phyloP scores from a whole-genome alignment of 1,140 invertebrate species.

The Rhyzopertha dominica region DNA sequence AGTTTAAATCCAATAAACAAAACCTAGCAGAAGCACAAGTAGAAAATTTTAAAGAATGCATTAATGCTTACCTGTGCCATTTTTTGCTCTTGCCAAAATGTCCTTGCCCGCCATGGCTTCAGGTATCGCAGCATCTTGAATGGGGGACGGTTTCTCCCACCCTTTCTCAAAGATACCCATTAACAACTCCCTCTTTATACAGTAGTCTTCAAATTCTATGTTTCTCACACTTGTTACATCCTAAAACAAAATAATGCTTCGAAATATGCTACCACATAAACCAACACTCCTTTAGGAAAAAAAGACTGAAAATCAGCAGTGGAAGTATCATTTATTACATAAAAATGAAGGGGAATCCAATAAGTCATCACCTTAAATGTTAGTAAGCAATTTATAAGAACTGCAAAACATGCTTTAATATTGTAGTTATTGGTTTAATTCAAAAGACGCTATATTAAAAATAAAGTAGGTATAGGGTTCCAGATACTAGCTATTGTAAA shows the following conservation, averaged over 20 bases:
- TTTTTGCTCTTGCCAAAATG: slow-evolving; percentile 97
- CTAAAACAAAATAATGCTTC: slow-evolving; percentile 50
- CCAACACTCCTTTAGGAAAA: background rate
- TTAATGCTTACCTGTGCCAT: slow-evolving; percentile 74
- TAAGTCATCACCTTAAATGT: slow-evolving; percentile 38
- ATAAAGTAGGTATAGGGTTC: no score
- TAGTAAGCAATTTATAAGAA: no score
- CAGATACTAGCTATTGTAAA: no score
- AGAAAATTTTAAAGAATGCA: slow-evolving; percentile 8
- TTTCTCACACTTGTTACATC: slow-evolving; percentile 99
- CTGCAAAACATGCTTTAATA: no score
- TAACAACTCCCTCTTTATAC: slow-evolving; percentile 91
- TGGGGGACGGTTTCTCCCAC: slow-evolving; percentile 99
- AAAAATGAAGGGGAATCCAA: slow-evolving; percentile 43
- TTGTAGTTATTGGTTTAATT: no score
- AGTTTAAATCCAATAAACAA: no score
- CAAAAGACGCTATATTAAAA: slow-evolving; percentile 9
- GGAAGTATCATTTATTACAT: slow-evolving; percentile 35
- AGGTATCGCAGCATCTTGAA: slow-evolving; percentile 98
- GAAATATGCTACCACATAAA: slow-evolving; percentile 30
- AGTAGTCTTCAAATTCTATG: slow-evolving; percentile 99
- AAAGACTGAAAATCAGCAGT: slow-evolving; percentile 24
- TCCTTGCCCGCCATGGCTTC: slow-evolving; percentile 97
- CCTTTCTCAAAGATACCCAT: slow-evolving; percentile 99
- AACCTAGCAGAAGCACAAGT: background rate